Evolutionary conservation across 2,888 invertebrate species (phyloP).

Genomic region (Hyposoter didymator): DNA sequence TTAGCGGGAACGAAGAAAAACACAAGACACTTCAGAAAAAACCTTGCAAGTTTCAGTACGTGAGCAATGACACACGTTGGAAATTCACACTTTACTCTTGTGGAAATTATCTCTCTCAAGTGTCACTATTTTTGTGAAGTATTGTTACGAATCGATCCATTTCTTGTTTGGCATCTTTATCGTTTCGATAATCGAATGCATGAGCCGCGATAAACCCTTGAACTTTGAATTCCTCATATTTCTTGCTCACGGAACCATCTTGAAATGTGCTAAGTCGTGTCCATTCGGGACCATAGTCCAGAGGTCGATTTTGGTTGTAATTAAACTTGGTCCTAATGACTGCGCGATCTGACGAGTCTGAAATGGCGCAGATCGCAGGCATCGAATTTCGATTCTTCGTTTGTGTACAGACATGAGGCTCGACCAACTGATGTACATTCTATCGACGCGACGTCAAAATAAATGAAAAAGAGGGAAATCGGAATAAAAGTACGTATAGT

Average conservation of each 20-base stretch:
- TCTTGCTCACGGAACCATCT: not conserved
- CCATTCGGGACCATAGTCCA: no score
- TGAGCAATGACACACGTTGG: conserved; percentile 53
- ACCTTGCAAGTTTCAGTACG: conserved; percentile 25
- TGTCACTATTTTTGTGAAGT: conserved; percentile 15
- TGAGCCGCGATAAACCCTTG: not conserved
- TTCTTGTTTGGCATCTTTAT: not conserved
- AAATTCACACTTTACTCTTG: conserved; percentile 33
- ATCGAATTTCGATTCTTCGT: not conserved
- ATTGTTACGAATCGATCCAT: conserved; percentile 7
- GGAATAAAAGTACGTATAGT: not conserved
- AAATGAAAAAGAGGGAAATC: not conserved
- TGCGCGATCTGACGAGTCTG: not conserved
- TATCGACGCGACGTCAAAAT: not conserved
- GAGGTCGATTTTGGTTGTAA: not conserved
- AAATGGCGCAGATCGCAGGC: not conserved
- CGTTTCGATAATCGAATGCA: no score
- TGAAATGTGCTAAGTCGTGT: no score
- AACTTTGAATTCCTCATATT: not conserved
- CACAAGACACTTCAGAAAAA: conserved; percentile 19
- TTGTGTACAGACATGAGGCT: not conserved
- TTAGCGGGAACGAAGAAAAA: conserved; percentile 41
- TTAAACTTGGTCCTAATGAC: not conserved
- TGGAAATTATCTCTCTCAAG: not conserved
- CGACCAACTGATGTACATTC: not conserved